Conservation (phyloP, 2,113 vertebrate species). For the Toxotes chatareus region DNA sequence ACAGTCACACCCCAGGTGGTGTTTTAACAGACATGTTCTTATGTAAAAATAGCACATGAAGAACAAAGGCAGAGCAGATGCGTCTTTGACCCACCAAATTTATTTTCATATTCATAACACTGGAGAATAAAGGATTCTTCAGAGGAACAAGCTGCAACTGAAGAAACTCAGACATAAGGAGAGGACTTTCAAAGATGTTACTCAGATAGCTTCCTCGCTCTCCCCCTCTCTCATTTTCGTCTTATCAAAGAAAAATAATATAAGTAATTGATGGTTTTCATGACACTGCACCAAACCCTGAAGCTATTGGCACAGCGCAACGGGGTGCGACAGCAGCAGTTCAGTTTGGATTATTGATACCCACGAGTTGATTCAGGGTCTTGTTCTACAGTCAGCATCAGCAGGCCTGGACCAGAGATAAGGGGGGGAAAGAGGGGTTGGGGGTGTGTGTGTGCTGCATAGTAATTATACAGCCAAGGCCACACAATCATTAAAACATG, state of each 20-base stretch:
- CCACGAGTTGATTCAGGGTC: constrained; percentile 23
- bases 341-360: constrained; percentile 46
- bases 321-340: background rate
- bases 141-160: constrained; percentile 2
- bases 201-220: background rate
- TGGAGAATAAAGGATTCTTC: constrained; percentile 27
- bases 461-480: constrained; percentile 8
- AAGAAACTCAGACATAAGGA: constrained; percentile 7
- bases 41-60: constrained; percentile 33
- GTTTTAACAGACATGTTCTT: constrained; percentile 15
- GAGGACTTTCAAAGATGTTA: constrained; percentile 21
- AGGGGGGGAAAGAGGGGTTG: background rate
- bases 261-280: constrained; percentile 53
- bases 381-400: background rate
- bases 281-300: constrained; percentile 31
- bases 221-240: constrained; percentile 17
- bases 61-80: constrained; percentile 28
- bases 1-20: constrained; percentile 25
- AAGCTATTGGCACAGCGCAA: constrained; percentile 6
- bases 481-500: background rate
- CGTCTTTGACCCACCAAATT: constrained; percentile 32
- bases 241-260: constrained; percentile 41
- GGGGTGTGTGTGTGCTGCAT: background rate
- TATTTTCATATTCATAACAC: constrained; percentile 48
- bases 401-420: background rate